These are phyloP conservation scores for Lepus timidus DNA, from an alignment of 2,113 vertebrate genomes.

Conservation along the genomic window DNA sequence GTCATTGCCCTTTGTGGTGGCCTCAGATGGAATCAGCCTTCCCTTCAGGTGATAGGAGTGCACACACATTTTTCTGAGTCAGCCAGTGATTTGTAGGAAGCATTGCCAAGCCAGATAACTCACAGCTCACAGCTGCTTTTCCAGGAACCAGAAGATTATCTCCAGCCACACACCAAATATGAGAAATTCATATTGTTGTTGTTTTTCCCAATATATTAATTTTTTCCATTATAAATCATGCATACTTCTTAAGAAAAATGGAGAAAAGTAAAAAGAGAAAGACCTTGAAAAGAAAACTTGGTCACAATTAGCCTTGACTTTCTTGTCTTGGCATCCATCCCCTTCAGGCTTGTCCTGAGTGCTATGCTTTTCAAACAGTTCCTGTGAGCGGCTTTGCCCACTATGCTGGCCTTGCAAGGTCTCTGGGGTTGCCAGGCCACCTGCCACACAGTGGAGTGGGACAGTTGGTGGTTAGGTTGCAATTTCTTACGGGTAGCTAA, in stretches of 20 bases:
- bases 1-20: neutral
- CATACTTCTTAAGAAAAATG: neutral
- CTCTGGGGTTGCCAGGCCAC: neutral
- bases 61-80: slow-evolving; percentile 41
- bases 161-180: neutral
- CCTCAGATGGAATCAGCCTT: neutral
- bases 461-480: neutral
- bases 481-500: neutral
- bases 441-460: accelerated
- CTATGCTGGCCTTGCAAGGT: neutral
- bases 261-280: neutral
- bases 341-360: neutral
- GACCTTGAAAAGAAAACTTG: slow-evolving; percentile 57
- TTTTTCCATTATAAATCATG: slow-evolving; percentile 23
- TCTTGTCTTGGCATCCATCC: slow-evolving; percentile 16
- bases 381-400: neutral
- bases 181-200: slow-evolving; percentile 16
- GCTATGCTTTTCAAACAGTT: slow-evolving; percentile 6
- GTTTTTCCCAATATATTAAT: slow-evolving; percentile 10
- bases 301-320: slow-evolving; percentile 27
- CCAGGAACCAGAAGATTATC: slow-evolving; percentile 51
- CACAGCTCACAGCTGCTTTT: slow-evolving; percentile 65
- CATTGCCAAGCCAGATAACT: neutral
- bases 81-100: slow-evolving; percentile 52
- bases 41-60: neutral